Conservation (phyloP, 2,113 vertebrate genomes). For the Thunnus thynnus region DNA sequence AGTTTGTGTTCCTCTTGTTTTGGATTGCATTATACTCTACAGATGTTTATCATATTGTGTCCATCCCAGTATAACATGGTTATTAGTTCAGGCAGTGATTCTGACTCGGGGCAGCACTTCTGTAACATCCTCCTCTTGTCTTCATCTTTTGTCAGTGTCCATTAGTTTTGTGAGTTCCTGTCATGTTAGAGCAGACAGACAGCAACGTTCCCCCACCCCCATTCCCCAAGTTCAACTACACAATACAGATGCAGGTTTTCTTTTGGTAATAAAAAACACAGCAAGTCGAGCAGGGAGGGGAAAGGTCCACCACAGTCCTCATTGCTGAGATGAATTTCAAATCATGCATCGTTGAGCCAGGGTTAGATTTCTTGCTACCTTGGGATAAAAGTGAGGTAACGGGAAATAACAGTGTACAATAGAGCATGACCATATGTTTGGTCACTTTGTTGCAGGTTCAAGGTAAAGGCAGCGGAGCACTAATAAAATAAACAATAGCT, state of each 20-base stretch:
- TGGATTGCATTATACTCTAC: not conserved
- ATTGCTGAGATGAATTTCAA: constrained; percentile 40
- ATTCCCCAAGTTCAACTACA: constrained; percentile 3
- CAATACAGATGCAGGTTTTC: constrained; percentile 26
- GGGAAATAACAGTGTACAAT: constrained; percentile 8
- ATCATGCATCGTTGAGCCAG: constrained; percentile 45
- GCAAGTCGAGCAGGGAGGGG: constrained; percentile 16
- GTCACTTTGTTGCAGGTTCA: constrained; percentile 26
- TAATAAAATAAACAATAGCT: not conserved
- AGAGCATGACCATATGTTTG: not conserved
- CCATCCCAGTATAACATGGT: not conserved
- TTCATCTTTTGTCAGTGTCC: constrained; percentile 40
- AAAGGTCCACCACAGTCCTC: constrained; percentile 29
- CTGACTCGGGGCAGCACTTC: constrained; percentile 26
- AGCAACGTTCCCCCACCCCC: not conserved
- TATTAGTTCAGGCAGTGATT: constrained; percentile 30
- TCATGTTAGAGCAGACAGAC: constrained; percentile 39
- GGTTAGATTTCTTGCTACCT: constrained; percentile 28
- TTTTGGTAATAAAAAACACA: constrained; percentile 31
- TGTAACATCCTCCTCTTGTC: constrained; percentile 26
- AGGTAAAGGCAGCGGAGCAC: constrained; percentile 23
- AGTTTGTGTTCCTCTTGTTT: not conserved
- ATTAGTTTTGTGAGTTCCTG: constrained; percentile 43
- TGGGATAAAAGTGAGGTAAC: constrained; percentile 35
- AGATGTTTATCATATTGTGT: constrained; percentile 3